Evolutionary conservation across 2,888 invertebrate genomes (phyloP), one percentile per base, ranked within the genome.

Genomic region (Saturnia japonica): DNA sequence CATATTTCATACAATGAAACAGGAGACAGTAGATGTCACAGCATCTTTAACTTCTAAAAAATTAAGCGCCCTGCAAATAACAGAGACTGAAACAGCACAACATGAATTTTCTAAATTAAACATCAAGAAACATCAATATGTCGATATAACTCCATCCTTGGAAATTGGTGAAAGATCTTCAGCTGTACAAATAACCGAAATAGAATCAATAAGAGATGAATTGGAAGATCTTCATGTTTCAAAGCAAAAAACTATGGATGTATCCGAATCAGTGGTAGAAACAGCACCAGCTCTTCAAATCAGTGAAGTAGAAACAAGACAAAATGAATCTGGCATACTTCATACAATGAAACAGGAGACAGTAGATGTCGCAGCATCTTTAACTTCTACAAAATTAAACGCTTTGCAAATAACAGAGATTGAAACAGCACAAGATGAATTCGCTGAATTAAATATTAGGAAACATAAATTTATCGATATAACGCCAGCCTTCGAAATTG

Each of bases 1-100:
- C 0, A 73, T 76, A 74, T 72, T 73, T 28, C 71, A 79, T 34
- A 73, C 72, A 62, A 43, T 74, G 60, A 73, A 80, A 71, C 45
- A 69, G 12, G n/a, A 73, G 19, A 68, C 40, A 16, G 60, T 67
- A 8, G 69, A 72, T 16, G 64, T 69, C 9, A 47, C 67, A 67
- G 60, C 68, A 9, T 68, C 72, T 40, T 57, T 69, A 47, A 74
- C 76, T 25, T 7, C 75, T 2, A 76, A 71, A 75, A 73, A 74
- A 57, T 70, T 28, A 28, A 60, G 6, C 3, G 47, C 47, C 45
- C 6, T 68, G 1, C 54, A 51, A n/a, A 54, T 40, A 51, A 34
- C 47, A 40, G 22, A 54, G 19, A 34, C 34, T 25, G 64, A 25
- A 45, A 66, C 47, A 51, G 64, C 25, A 47, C 51, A 40, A n/a